Conservation (phyloP, 2,797 vertebrate species). For the Gallinago solitaria region DNA sequence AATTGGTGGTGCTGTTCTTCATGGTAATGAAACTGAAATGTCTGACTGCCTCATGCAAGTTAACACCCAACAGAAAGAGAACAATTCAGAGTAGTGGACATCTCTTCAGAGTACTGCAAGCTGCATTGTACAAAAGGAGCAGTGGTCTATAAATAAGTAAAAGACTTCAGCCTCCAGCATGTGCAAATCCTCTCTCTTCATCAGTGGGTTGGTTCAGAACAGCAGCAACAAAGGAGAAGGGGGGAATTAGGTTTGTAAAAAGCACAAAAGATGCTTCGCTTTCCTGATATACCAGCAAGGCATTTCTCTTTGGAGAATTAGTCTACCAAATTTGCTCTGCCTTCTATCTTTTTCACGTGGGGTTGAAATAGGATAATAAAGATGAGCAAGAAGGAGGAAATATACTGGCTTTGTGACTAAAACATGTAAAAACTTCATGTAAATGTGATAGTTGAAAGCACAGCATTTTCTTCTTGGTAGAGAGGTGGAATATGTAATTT, state of each 20-base stretch:
- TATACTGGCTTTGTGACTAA: neutral
- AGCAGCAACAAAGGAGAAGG: neutral
- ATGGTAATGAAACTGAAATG: neutral
- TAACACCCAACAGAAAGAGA: neutral
- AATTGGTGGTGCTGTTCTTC: neutral
- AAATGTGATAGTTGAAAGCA: neutral
- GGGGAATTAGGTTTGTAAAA: neutral
- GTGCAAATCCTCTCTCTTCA: neutral
- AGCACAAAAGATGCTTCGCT: neutral
- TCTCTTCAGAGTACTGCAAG: neutral
- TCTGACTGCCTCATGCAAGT: neutral
- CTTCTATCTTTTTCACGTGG: neutral
- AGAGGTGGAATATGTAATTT: neutral
- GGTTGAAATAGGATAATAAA: neutral
- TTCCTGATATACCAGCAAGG: neutral
- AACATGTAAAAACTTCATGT: neutral
- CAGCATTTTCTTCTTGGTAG: neutral
- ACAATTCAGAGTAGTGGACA: neutral
- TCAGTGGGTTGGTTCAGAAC: neutral
- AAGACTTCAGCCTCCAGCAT: neutral
- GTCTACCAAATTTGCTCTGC: neutral
- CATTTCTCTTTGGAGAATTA: neutral
- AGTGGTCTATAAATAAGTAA: conserved; percentile 3
- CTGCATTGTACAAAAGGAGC: conserved; percentile 27
- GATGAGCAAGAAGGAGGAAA: neutral